Conservation (phyloP, 1,140 invertebrate genomes). For the Drosophila busckii region DNA sequence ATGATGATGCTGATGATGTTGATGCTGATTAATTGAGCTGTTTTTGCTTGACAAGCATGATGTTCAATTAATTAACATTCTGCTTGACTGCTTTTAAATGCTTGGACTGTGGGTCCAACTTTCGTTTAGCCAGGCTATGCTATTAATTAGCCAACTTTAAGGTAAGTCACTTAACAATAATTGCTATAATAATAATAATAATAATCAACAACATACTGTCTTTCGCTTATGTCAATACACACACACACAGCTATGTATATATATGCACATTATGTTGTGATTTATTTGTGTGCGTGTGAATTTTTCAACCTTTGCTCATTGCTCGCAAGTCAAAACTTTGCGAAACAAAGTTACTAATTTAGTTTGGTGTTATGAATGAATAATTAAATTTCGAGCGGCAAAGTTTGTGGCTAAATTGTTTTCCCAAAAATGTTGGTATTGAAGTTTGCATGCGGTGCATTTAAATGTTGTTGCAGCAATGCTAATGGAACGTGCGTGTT, state of each 20-base stretch:
- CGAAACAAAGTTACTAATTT: slow-evolving; percentile 27
- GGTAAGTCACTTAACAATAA: too few species aligned
- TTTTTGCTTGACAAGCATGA: slow-evolving; percentile 9
- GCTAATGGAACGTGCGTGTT: not conserved
- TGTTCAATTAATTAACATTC: too few species aligned
- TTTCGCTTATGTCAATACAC: too few species aligned
- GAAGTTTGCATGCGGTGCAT: slow-evolving; percentile 11
- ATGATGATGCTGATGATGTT: too few species aligned
- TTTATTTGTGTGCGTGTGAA: not conserved
- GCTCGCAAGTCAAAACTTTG: slow-evolving; percentile 1
- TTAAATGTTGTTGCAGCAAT: slow-evolving; percentile 6
- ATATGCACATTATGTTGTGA: not conserved
- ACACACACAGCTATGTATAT: not conserved
- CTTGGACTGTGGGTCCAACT: not conserved
- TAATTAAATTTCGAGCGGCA: slow-evolving; percentile 22
- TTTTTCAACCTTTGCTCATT: slow-evolving; percentile 19
- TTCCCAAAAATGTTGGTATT: slow-evolving; percentile 20
- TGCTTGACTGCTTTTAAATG: too few species aligned
- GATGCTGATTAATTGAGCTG: slow-evolving; percentile 54
- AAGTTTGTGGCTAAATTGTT: slow-evolving; percentile 31
- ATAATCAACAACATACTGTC: too few species aligned
- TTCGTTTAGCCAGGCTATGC: too few species aligned
- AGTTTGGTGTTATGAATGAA: slow-evolving; percentile 37
- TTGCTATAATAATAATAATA: too few species aligned
- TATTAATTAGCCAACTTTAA: too few species aligned